phyloP scores from a whole-genome alignment of 2,888 invertebrate species.

The Hirtodrosophila histrioides region DNA sequence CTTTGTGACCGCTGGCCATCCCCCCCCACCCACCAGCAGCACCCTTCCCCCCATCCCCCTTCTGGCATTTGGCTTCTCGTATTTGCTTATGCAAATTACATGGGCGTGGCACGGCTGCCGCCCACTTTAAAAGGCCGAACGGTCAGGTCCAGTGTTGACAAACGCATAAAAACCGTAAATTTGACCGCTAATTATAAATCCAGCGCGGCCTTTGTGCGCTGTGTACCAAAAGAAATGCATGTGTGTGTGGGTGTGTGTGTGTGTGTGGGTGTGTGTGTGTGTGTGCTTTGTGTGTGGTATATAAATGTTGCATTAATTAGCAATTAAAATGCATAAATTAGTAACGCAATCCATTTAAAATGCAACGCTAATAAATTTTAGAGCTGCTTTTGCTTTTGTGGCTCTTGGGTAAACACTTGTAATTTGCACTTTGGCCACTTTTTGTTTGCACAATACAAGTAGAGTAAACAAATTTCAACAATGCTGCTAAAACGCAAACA shows the following conservation, averaged over 20 bases:
- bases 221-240: neutral
- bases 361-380: constrained; percentile 63
- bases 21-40: neutral
- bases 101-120: constrained; percentile 15
- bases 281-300: constrained; percentile 17
- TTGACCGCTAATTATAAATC: constrained; percentile 71
- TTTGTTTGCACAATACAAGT: too few species aligned
- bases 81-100: constrained; percentile 65
- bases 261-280: constrained; percentile 1
- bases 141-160: constrained; percentile 49
- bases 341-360: constrained; percentile 65
- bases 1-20: constrained; percentile 22
- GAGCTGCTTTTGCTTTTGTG: constrained; percentile 29
- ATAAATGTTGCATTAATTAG: constrained; percentile 70
- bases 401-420: constrained; percentile 13
- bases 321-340: constrained; percentile 76
- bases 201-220: constrained; percentile 23
- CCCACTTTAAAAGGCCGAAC: constrained; percentile 7
- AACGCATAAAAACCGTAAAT: constrained; percentile 58
- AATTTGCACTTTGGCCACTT: constrained; percentile 15
- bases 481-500: neutral
- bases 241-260: constrained; percentile 2
- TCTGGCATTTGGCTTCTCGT: constrained; percentile 10
- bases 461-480: neutral
- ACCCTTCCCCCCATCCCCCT: constrained; percentile 1